A percentile compares a stretch with the other conserved stretches of the same genome.
These are phyloP conservation scores for Nothoprocta pentlandii DNA, from an alignment of 2,113 vertebrate species.

Conservation along the genomic window DNA sequence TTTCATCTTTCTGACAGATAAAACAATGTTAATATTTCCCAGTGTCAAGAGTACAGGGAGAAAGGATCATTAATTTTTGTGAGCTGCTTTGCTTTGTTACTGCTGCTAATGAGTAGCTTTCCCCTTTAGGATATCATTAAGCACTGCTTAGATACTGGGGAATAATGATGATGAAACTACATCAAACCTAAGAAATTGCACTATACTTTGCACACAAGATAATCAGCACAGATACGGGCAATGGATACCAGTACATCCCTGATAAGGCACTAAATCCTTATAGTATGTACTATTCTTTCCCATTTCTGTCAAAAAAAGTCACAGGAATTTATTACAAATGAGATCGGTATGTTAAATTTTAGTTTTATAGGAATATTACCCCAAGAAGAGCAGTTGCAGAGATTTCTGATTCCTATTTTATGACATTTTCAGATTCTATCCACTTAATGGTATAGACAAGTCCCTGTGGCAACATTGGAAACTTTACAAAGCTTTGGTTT, in stretches of 20 bases:
- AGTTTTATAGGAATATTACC: neutral
- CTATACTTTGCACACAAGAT: neutral
- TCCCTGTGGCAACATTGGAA: conserved; percentile 33
- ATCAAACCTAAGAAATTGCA: neutral
- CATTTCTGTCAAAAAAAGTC: neutral
- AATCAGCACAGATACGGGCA: neutral
- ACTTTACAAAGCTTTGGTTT: conserved; percentile 54
- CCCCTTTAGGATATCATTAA: conserved; percentile 37
- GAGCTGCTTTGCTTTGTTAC: conserved; percentile 29
- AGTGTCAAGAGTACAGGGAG: neutral
- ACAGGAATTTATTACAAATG: neutral
- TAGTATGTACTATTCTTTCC: neutral
- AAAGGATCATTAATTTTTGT: conserved; percentile 31
- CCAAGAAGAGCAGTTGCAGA: neutral
- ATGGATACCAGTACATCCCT: neutral
- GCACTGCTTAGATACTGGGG: neutral
- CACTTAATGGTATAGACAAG: neutral
- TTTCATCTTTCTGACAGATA: conserved; percentile 36
- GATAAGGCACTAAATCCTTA: neutral
- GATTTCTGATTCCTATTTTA: neutral
- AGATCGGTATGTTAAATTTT: conserved; percentile 30
- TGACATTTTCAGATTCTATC: neutral
- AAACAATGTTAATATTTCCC: conserved; percentile 59
- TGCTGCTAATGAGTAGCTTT: conserved; percentile 35
- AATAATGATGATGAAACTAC: neutral